These are phyloP conservation scores for Thaumetopoea pityocampa DNA, from an alignment of 1,140 invertebrate genomes.

Conservation along the genomic window DNA sequence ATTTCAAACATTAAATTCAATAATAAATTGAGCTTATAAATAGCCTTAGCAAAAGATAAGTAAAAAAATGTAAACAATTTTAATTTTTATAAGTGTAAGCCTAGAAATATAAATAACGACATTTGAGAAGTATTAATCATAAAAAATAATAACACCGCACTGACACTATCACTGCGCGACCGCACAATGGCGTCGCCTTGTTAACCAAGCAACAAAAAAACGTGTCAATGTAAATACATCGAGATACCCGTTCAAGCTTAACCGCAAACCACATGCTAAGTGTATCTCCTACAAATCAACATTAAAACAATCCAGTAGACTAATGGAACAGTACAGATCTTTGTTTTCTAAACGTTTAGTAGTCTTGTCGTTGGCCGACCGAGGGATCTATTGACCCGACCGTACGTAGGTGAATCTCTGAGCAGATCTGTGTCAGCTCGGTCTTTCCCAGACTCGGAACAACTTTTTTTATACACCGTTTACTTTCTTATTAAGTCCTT, in stretches of 20 bases:
- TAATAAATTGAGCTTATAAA: no score
- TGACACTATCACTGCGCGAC: conserved; percentile 60
- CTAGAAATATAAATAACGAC: conserved; percentile 10
- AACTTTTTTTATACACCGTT: conserved; percentile 42
- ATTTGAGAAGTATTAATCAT: conserved; percentile 42
- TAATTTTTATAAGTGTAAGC: no score
- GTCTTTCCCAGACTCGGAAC: conserved; percentile 39
- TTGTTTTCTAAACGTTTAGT: conserved; percentile 17
- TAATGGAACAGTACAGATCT: conserved; percentile 13
- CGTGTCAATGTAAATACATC: conserved; percentile 62
- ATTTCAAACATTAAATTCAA: no score
- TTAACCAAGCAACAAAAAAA: conserved; percentile 64
- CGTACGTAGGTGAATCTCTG: conserved; percentile 37
- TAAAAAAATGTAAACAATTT: no score
- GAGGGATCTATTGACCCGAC: conserved; percentile 16
- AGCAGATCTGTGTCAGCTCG: conserved; percentile 36
- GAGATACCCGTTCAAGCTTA: conserved; percentile 37
- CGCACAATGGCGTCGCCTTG: conserved; percentile 59
- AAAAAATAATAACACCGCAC: conserved; percentile 22
- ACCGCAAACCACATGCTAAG: conserved; percentile 36
- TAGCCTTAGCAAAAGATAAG: no score
- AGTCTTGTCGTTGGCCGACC: no score
- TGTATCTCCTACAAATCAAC: conserved; percentile 7
- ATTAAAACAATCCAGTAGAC: conserved; percentile 20
- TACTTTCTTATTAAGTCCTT: conserved; percentile 52